A percentile compares a stretch with the other conserved stretches of the same genome.
Evolutionary conservation across 2,797 vertebrate genomes (phyloP).

Genomic region (Hippopotamyrus pictus): DNA sequence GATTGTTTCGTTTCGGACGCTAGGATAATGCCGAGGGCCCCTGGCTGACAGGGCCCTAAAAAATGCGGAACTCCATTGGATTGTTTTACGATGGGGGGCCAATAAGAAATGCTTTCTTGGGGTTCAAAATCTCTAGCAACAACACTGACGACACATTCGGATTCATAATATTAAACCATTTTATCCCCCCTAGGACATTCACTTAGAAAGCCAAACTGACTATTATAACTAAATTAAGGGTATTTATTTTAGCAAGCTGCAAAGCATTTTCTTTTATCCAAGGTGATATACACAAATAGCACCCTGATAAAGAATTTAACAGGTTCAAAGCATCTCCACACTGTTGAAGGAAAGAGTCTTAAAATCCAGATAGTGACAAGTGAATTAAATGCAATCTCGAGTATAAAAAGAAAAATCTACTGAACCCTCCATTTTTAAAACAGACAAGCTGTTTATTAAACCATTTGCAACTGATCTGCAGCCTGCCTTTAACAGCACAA

Average conservation of each 20-base stretch:
- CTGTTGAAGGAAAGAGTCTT: neutral
- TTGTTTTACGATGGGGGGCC: neutral
- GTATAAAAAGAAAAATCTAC: neutral
- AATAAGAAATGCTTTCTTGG: neutral
- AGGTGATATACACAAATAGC: neutral
- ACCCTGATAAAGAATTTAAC: neutral
- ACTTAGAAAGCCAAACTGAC: neutral
- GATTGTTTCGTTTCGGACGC: neutral
- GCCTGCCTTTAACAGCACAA: neutral
- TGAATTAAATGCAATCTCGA: neutral
- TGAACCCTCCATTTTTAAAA: neutral
- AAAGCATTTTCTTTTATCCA: neutral
- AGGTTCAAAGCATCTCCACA: neutral
- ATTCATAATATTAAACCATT: neutral
- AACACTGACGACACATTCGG: neutral
- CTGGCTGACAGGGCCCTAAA: neutral
- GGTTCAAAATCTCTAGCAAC: neutral
- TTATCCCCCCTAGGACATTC: neutral
- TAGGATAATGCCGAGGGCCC: neutral
- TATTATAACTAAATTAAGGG: neutral
- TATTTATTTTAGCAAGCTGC: neutral
- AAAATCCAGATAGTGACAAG: neutral
- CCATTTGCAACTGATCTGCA: neutral
- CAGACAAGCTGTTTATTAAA: neutral
- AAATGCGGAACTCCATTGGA: neutral